Evolutionary conservation across 2,113 vertebrate genomes (phyloP).

Genomic region (Micromys minutus): DNA sequence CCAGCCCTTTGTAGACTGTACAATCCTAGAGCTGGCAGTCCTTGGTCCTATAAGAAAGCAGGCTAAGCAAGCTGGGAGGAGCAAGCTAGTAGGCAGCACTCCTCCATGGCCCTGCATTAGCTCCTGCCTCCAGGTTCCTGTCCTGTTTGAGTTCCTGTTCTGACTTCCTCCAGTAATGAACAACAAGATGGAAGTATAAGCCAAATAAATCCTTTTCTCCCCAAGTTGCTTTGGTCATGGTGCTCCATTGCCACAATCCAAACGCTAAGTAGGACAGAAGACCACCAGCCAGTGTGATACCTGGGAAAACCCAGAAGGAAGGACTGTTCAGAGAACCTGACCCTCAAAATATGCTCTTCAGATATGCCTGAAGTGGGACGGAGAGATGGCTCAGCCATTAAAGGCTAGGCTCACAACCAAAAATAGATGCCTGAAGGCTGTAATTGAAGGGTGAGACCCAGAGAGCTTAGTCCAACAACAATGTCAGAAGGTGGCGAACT

Average conservation of each 20-base stretch:
- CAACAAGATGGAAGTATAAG: neutral
- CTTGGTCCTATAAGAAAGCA: neutral
- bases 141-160: neutral
- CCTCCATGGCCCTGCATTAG: neutral
- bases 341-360: neutral
- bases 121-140: neutral
- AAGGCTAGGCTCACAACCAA: too few relatives aligned
- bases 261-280: neutral
- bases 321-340: neutral
- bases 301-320: neutral
- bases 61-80: neutral
- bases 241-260: neutral
- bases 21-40: neutral
- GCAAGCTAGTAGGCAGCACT: neutral
- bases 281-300: neutral
- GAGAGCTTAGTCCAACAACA: neutral
- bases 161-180: neutral
- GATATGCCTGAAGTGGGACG: neutral
- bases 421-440: too few relatives aligned
- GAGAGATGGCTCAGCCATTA: too few relatives aligned
- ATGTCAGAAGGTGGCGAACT: neutral
- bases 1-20: neutral
- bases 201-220: neutral
- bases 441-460: neutral
- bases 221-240: neutral